Base-by-base conservation (phyloP, 2,113 vertebrate genomes). In the Chlamydotis undulata region DNA sequence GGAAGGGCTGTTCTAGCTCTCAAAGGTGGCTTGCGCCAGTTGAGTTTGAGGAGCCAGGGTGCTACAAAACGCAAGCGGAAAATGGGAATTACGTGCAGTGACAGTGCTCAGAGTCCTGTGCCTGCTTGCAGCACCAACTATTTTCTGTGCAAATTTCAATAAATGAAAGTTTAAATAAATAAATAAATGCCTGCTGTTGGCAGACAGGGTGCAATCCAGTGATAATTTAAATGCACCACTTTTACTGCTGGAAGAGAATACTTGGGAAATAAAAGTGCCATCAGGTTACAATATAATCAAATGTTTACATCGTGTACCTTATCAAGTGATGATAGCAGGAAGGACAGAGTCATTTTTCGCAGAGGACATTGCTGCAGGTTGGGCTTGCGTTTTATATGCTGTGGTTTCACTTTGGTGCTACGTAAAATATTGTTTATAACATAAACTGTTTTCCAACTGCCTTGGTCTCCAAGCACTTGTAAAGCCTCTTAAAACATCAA, bases 81-180 rank as follows among this genome's bases (percentile, higher is more conserved):
- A 22, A 18, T 7, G 26, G 28, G 29, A 64, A 29, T 22, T 10
- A 3, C 0, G 4, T 9, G 31, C 1, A 1, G 18, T 33, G 45
- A 19, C 14, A 10, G 2, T 4, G 12, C 33, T 28, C n/a, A 10
- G 43, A 21, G 55, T 7, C 7, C 50, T 24, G 50, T 31, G 7
- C 43, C 53, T 26, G 16, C 64, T 55, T 0, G 0, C 33, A 47
- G 71, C 3, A 0, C 49, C 5, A 1, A 8, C 50, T 14, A 0
- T 47, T 35, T 70, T 47, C 59, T 24, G 14, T 11, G 19, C 25
- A 68, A 4, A n/a, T 61, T 25, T 18, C 13, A n/a, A 6, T 35
- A 31, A 75, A 29, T 25, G 14, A 37, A 59, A 23, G 17, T 45
- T 39, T 3, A 5, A 19, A 7, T 22, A 24, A 60, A 71, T 6